A percentile compares a stretch with the other conserved stretches of the same genome.
phyloP scores from a whole-genome alignment of 2,113 vertebrate species.

The Tenrec ecaudatus region DNA sequence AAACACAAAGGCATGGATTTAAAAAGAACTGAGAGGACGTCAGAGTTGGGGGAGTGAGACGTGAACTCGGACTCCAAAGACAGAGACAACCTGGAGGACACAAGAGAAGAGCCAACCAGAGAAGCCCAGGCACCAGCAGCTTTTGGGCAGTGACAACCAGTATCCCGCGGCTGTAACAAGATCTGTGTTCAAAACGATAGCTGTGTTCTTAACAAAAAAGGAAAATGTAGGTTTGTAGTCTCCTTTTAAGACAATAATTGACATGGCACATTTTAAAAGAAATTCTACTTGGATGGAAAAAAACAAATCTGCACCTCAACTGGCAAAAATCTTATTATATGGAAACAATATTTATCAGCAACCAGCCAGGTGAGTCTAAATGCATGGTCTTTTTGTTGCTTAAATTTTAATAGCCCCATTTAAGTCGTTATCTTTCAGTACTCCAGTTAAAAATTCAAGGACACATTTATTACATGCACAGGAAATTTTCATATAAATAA shows the following conservation, averaged over 20 bases:
- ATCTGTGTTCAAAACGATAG: too few relatives aligned
- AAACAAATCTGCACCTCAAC: background rate
- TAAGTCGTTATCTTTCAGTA: conserved; percentile 7
- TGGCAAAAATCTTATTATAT: background rate
- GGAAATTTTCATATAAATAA: background rate
- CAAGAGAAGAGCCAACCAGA: accelerated
- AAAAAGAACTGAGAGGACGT: accelerated
- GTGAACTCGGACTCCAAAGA: accelerated
- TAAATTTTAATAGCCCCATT: background rate
- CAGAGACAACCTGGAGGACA: accelerated
- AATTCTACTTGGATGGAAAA: background rate
- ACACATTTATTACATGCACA: background rate
- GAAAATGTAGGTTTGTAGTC: background rate
- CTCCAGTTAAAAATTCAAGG: background rate
- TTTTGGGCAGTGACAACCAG: accelerated
- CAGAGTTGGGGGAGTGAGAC: background rate
- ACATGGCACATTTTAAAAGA: background rate
- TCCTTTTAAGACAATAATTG: background rate
- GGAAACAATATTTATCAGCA: background rate
- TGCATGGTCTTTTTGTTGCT: background rate
- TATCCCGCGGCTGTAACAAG: accelerated
- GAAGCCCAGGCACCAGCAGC: background rate
- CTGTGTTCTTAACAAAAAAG: background rate
- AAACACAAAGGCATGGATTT: accelerated
- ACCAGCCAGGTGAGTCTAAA: background rate